Percentiles rank a stretch among this genome's conserved stretches.
phyloP scores from a whole-genome alignment of 92 coral and sea anemone genomes.

The Umimayanthus kanabou region DNA sequence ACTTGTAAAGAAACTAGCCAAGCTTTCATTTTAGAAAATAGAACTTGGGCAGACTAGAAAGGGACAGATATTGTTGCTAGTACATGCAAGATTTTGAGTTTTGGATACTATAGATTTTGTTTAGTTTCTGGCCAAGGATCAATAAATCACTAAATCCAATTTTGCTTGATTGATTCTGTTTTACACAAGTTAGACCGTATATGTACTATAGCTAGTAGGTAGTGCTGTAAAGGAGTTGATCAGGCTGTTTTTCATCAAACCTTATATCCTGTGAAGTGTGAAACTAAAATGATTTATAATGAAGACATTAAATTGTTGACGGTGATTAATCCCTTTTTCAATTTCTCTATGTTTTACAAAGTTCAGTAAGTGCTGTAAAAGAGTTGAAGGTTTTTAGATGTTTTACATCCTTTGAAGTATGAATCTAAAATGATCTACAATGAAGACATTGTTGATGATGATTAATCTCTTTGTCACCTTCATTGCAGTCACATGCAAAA shows the following conservation, averaged over 20 bases:
- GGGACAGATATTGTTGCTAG: background rate
- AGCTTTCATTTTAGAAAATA: too few relatives aligned
- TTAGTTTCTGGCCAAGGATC: too few relatives aligned
- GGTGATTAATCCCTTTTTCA: background rate
- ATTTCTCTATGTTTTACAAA: background rate
- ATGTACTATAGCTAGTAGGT: too few relatives aligned
- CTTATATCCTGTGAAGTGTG: background rate
- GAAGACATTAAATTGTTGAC: background rate
- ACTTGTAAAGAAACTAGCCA: background rate
- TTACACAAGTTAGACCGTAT: too few relatives aligned
- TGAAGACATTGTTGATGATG: background rate
- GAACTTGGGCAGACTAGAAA: background rate
- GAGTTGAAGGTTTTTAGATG: too few relatives aligned
- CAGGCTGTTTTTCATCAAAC: background rate
- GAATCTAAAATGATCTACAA: background rate
- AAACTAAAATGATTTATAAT: too few relatives aligned
- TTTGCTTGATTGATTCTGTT: too few relatives aligned
- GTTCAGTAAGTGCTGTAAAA: too few relatives aligned
- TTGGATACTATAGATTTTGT: too few relatives aligned
- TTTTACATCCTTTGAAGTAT: too few relatives aligned
- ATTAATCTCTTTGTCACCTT: background rate
- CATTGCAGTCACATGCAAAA: conserved; percentile 54
- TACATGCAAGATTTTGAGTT: background rate
- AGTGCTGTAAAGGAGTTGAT: too few relatives aligned
- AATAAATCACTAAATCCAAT: too few relatives aligned